These are phyloP conservation scores for Ellobium chinense DNA, from an alignment of 2,888 invertebrate genomes.

Conservation along the genomic window DNA sequence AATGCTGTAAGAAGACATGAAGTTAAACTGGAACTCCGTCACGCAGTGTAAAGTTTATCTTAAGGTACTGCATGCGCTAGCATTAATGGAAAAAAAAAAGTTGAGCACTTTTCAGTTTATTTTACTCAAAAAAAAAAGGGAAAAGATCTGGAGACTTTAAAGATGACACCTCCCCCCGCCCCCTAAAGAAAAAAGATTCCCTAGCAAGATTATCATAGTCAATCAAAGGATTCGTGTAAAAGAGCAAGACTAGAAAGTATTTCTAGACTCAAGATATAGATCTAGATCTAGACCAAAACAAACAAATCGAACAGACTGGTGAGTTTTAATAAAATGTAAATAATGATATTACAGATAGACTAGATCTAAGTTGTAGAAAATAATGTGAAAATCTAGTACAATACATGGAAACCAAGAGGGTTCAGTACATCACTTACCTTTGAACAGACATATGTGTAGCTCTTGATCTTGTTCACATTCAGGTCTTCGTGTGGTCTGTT, in stretches of 20 bases:
- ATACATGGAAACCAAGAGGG: neutral
- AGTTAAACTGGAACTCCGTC: neutral
- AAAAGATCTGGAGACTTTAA: neutral
- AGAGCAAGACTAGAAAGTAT: neutral
- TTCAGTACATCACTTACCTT: neutral
- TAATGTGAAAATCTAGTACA: neutral
- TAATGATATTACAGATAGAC: neutral
- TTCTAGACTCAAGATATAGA: too few relatives aligned
- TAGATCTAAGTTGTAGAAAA: neutral
- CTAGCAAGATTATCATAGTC: neutral
- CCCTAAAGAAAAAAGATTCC: neutral
- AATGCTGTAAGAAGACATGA: neutral
- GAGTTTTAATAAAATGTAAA: neutral
- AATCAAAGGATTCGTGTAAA: neutral
- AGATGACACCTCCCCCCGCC: too few relatives aligned
- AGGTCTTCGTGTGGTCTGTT: neutral
- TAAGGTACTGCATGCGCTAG: too few relatives aligned
- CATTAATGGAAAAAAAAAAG: too few relatives aligned
- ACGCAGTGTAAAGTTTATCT: neutral
- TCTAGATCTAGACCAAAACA: too few relatives aligned
- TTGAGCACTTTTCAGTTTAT: neutral
- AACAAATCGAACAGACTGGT: neutral
- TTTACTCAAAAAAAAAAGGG: neutral
- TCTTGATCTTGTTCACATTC: neutral
- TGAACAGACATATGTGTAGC: neutral